Percentiles rank a stretch among this genome's conserved stretches.
These are phyloP conservation scores for Saturnia pavonia DNA, from an alignment of 2,888 invertebrate genomes.

Conservation along the genomic window DNA sequence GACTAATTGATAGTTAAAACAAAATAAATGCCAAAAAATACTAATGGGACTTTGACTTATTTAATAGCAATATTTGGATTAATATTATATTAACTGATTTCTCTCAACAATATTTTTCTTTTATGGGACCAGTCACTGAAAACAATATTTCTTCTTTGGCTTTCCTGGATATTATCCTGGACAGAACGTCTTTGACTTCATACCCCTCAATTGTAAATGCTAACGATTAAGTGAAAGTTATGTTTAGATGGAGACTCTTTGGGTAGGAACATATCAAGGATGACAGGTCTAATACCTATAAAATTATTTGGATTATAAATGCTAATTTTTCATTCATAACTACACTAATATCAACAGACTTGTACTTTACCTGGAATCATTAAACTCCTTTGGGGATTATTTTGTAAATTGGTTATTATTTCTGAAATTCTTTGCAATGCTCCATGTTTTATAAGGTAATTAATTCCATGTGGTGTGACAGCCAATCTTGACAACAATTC, in stretches of 20 bases:
- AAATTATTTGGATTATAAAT: background rate
- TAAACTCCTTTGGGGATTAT: slow-evolving; percentile 84
- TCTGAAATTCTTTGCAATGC: slow-evolving; percentile 84
- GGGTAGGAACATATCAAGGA: background rate
- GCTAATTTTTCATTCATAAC: background rate
- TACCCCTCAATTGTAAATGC: no score
- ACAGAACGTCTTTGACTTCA: no score
- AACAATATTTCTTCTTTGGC: no score
- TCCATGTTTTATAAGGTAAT: slow-evolving; percentile 86
- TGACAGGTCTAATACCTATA: background rate
- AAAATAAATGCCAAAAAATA: no score
- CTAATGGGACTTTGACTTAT: background rate
- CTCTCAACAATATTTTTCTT: background rate
- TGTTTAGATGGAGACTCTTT: no score
- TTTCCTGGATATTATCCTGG: no score
- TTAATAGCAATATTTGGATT: background rate
- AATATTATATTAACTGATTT: background rate
- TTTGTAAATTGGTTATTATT: slow-evolving; percentile 81
- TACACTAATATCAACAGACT: background rate
- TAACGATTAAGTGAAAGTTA: no score
- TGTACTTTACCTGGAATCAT: slow-evolving; percentile 84
- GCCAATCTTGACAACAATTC: slow-evolving; percentile 89
- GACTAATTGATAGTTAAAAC: no score
- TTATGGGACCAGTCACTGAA: no score
- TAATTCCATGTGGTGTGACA: slow-evolving; percentile 86